Conservation (phyloP, 2,113 vertebrate genomes). For the Poeciliopsis turrubarensis region DNA sequence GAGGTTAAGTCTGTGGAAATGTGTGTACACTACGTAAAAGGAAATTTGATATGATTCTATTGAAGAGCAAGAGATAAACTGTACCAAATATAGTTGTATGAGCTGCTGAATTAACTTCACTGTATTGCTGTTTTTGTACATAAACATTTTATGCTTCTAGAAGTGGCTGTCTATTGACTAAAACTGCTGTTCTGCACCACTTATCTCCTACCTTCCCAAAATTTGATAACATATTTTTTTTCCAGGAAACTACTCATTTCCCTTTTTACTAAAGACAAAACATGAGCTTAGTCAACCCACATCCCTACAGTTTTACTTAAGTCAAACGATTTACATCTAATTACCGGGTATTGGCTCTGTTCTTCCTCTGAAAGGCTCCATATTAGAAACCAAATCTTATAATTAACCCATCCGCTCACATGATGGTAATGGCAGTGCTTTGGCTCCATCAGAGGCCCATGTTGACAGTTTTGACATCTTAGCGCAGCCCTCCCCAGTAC, state of each 20-base stretch:
- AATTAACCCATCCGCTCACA: constrained; percentile 81
- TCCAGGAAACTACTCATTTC: constrained; percentile 12
- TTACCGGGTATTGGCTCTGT: constrained; percentile 74
- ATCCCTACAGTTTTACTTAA: constrained; percentile 54
- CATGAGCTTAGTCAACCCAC: constrained; percentile 34
- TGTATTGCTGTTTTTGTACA: not conserved
- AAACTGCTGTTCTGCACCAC: not conserved
- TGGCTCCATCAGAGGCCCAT: constrained; percentile 64
- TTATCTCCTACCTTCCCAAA: not conserved
- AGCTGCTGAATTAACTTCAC: not conserved
- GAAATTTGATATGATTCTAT: not conserved
- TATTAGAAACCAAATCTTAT: constrained; percentile 80
- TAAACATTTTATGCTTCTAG: not conserved
- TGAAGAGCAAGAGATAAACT: not conserved
- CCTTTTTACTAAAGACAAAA: constrained; percentile 41
- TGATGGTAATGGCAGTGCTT: constrained; percentile 76
- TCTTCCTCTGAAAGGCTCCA: constrained; percentile 74
- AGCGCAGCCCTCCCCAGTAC: constrained; percentile 49
- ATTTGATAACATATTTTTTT: constrained; percentile 16
- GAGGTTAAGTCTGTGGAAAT: not conserved
- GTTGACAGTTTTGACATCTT: constrained; percentile 76
- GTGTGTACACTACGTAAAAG: not conserved
- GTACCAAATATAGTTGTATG: not conserved
- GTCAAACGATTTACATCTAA: constrained; percentile 78
- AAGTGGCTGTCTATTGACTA: not conserved